Percentiles rank a stretch among this genome's conserved stretches.
Evolutionary conservation across 2,888 invertebrate genomes (phyloP).

Genomic region (Eilema griseolum): DNA sequence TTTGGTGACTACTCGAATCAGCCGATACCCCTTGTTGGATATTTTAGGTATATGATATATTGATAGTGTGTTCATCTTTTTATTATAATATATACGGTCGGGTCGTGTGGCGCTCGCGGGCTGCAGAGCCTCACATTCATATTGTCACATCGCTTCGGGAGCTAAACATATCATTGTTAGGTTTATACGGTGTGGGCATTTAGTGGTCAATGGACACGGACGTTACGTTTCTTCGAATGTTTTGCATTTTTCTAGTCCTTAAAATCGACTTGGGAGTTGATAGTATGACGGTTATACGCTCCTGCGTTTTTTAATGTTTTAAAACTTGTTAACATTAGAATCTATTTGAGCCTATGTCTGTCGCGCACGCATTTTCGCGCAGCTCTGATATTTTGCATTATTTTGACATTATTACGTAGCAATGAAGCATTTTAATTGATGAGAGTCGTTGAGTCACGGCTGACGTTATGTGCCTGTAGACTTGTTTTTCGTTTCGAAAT

Average conservation of each 20-base stretch:
- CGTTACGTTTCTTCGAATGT: constrained; percentile 69
- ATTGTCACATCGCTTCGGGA: constrained; percentile 61
- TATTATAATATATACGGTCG: constrained; percentile 52
- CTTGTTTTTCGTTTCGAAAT: constrained; percentile 43
- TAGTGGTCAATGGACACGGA: constrained; percentile 58
- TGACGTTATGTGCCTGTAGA: constrained; percentile 51
- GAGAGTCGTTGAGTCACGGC: constrained; percentile 45
- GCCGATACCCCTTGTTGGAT: constrained; percentile 68
- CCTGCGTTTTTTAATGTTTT: constrained; percentile 62
- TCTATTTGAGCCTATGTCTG: constrained; percentile 52
- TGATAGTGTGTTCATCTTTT: constrained; percentile 73
- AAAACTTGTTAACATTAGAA: constrained; percentile 55
- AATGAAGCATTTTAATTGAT: constrained; percentile 55
- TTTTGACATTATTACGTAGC: constrained; percentile 53
- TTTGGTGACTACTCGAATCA: constrained; percentile 53
- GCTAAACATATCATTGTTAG: constrained; percentile 78
- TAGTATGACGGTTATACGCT: constrained; percentile 63
- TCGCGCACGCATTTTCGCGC: constrained; percentile 66
- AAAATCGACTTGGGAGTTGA: constrained; percentile 68
- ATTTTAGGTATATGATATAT: constrained; percentile 63
- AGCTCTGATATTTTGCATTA: constrained; percentile 55
- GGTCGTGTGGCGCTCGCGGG: constrained; percentile 53
- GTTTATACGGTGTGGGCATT: constrained; percentile 62
- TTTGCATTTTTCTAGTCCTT: constrained; percentile 86
- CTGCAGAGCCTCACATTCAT: constrained; percentile 46